Conservation (phyloP, 2,888 invertebrate genomes). For the Orchestes rusci region DNA sequence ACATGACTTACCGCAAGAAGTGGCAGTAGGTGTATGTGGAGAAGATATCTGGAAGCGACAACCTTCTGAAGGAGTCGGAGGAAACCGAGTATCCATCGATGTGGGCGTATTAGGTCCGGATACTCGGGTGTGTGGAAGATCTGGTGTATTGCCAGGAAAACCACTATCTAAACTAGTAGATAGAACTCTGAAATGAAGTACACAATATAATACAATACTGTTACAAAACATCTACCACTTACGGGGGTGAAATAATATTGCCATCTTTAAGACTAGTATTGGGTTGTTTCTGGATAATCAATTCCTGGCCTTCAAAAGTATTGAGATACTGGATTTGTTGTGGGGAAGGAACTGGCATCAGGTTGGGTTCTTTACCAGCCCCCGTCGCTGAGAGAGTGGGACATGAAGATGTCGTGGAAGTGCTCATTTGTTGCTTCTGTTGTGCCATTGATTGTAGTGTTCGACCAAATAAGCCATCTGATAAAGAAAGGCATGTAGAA, state of each 20-base stretch:
- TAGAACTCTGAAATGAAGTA: slow-evolving; percentile 33
- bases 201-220: no score
- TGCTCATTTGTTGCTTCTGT: slow-evolving; percentile 49
- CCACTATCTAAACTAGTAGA: slow-evolving; percentile 42
- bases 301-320: slow-evolving; percentile 92
- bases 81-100: slow-evolving; percentile 45
- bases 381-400: slow-evolving; percentile 37
- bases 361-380: slow-evolving; percentile 68
- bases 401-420: slow-evolving; percentile 39
- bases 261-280: slow-evolving; percentile 81
- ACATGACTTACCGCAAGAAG: slow-evolving; percentile 29
- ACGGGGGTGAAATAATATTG: slow-evolving; percentile 69
- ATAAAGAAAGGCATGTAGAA: no score
- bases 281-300: slow-evolving; percentile 93
- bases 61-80: slow-evolving; percentile 42
- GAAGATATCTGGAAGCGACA: slow-evolving; percentile 48
- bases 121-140: slow-evolving; percentile 40
- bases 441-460: slow-evolving; percentile 57
- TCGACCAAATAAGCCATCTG: slow-evolving; percentile 58
- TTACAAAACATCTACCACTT: no score
- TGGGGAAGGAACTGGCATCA: slow-evolving; percentile 94
- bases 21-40: slow-evolving; percentile 44
- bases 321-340: slow-evolving; percentile 94
- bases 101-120: slow-evolving; percentile 50
- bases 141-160: slow-evolving; percentile 40